Conservation (phyloP, 2,113 vertebrate species). For the Burhinus bistriatus region DNA sequence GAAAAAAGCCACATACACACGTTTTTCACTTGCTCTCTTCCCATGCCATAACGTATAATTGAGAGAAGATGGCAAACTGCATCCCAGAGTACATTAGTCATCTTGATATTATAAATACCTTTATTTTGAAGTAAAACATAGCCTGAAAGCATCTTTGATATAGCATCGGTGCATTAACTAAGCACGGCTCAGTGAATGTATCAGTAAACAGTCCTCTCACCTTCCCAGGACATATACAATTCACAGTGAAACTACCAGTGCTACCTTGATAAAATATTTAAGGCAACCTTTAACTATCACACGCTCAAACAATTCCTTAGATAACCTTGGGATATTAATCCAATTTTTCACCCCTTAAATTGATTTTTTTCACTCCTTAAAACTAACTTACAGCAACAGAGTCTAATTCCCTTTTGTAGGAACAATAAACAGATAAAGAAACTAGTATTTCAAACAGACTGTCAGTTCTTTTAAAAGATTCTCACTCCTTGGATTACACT, state of each 20-base stretch:
- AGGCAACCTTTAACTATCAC: not conserved
- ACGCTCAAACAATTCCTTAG: not conserved
- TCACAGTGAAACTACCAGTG: not conserved
- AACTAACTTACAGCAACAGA: not conserved
- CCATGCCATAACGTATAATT: not conserved
- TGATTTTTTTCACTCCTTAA: not conserved
- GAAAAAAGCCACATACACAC: not conserved
- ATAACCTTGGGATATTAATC: not conserved
- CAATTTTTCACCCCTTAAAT: not conserved
- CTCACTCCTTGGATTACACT: not conserved
- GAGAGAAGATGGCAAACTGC: not conserved
- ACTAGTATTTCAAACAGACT: not conserved
- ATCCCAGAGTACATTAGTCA: not conserved
- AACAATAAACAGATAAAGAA: not conserved
- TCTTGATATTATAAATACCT: not conserved
- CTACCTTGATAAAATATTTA: conserved; percentile 30
- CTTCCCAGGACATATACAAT: not conserved
- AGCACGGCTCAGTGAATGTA: not conserved
- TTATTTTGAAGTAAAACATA: not conserved
- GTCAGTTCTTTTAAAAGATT: not conserved
- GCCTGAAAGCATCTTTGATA: not conserved
- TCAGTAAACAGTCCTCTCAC: not conserved
- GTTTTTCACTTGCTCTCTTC: not conserved
- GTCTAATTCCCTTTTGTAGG: not conserved
- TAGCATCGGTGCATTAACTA: not conserved